Evolutionary conservation across 53 echinoderm and acorn worm genomes (phyloP).

Genomic region (Temnopleurus reevesii): DNA sequence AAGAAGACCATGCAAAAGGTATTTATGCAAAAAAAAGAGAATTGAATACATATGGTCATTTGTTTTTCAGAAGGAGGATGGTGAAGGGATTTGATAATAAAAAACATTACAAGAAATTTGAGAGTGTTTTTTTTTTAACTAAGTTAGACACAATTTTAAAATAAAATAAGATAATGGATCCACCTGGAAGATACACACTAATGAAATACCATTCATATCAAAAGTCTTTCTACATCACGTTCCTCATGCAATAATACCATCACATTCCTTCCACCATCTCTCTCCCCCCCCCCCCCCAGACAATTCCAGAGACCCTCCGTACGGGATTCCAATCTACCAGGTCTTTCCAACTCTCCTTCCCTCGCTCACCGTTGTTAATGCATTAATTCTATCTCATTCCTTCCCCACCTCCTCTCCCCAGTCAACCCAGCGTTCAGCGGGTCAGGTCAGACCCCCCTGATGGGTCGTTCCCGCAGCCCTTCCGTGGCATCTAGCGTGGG

Average conservation of each 20-base stretch:
- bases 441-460: conserved; percentile 42
- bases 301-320: no score
- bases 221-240: background rate
- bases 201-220: background rate
- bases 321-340: no score
- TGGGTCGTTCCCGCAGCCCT: conserved; percentile 39
- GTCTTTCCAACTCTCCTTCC: background rate
- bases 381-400: background rate
- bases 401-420: background rate
- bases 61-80: background rate
- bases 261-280: background rate
- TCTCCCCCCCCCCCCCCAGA: background rate
- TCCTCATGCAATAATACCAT: background rate
- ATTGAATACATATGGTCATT: no score
- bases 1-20: no score
- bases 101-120: background rate
- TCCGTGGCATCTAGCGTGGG: conserved; percentile 75
- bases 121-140: no score
- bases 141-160: no score
- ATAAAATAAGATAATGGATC: background rate
- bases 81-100: no score
- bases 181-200: background rate
- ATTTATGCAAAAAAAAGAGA: no score
- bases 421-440: conserved; percentile 37
- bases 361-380: background rate